Conservation (phyloP, 2,797 vertebrate species). For the Sebastes steindachneri region DNA sequence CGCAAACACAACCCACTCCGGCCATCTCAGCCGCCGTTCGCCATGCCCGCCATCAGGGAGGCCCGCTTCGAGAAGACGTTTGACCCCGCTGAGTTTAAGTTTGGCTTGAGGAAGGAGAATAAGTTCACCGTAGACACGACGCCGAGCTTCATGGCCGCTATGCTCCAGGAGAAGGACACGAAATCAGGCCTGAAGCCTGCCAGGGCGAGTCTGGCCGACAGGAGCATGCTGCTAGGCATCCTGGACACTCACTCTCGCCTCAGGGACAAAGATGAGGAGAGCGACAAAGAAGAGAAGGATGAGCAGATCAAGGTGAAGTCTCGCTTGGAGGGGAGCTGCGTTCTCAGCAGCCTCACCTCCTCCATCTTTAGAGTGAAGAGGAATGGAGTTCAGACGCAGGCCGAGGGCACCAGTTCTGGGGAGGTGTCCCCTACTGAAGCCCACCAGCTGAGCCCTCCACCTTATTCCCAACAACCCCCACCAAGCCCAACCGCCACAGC, state of each 20-base stretch:
- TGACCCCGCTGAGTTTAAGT: conserved; percentile 88
- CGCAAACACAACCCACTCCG: conserved; percentile 89
- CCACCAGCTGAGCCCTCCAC: conserved; percentile 40
- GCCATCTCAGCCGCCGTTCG: conserved; percentile 86
- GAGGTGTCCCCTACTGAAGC: conserved; percentile 47
- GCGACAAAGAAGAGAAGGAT: conserved; percentile 66
- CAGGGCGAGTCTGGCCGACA: conserved; percentile 84
- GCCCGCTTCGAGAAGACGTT: conserved; percentile 91
- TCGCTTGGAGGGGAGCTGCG: conserved; percentile 89
- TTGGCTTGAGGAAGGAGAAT: conserved; percentile 89
- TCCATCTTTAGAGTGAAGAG: conserved; percentile 60
- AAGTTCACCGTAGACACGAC: conserved; percentile 69
- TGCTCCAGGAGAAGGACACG: conserved; percentile 81
- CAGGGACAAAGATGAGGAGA: conserved; percentile 54
- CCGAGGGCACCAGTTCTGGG: conserved; percentile 44
- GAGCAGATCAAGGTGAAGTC: conserved; percentile 86
- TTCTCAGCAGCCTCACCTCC: conserved; percentile 87
- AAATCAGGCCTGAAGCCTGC: conserved; percentile 83
- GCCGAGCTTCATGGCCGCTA: conserved; percentile 72
- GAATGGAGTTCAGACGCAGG: conserved; percentile 43
- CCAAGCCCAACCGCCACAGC: conserved; percentile 13
- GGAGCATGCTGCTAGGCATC: conserved; percentile 87
- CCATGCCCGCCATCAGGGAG: conserved; percentile 93
- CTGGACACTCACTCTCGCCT: conserved; percentile 68
- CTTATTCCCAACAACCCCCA: conserved; percentile 22